Base-by-base conservation (phyloP, 2,888 invertebrate genomes). In the Netelia melanura region DNA sequence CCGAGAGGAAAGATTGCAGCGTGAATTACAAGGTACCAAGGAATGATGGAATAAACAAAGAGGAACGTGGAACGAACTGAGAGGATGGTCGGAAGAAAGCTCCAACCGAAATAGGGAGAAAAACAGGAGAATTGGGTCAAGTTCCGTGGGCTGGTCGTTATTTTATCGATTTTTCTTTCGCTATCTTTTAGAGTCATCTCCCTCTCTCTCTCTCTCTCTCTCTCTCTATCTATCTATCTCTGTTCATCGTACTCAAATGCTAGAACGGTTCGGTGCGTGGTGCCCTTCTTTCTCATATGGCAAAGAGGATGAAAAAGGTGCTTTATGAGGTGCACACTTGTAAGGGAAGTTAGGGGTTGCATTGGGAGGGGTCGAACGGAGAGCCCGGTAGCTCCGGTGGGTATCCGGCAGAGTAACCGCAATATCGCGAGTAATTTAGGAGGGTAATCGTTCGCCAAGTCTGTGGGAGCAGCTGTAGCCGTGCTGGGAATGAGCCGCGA, bases 351-450 rank as follows among this genome's bases (percentile, higher is more conserved):
- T 44, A 25, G 58, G 64, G 72, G 58, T 25, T n/a, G 71, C 48
- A 61, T 44, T 61, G 70, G 64, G 54, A 52, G n/a, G 68, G 21
- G 48, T 2, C 70, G 54, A 9, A 58, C 44, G 21, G 61, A 74
- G 62, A n/a, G 68, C 30, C 58, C n/a, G 70, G 72, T 38, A 48
- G 38, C 68, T 44, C 21, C 23, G 44, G 61, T 17, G 67, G 74
- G 58, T 75, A 74, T 76, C 61, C 74, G 74, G 54, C 70, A 61
- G 83, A 81, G 81, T 84, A 86, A 88, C 89, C 80, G 88, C 87
- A 88, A 89, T 90, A 88, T 88, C 88, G 88, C 81, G 58, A 86
- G 86, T 89, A 89, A 90, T 91, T 90, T 90, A 91, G 86, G 86
- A 85, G 85, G 87, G 88, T 89, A 89, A 90, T 91, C 87, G 88